Conservation (phyloP, 2,888 invertebrate genomes). For the Eumerus sabulonum region DNA sequence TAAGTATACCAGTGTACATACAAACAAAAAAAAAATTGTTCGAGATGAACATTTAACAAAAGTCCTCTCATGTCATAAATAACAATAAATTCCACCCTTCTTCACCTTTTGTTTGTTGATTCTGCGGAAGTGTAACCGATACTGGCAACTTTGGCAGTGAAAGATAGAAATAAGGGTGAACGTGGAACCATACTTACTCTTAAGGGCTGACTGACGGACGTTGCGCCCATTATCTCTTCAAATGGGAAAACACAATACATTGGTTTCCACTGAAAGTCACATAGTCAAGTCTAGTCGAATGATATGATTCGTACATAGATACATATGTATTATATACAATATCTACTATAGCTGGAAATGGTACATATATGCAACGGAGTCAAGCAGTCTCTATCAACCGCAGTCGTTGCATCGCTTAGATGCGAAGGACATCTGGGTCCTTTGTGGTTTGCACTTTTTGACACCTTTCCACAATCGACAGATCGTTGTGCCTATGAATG, state of each 20-base stretch:
- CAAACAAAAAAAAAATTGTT: neutral
- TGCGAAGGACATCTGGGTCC: conserved; percentile 63
- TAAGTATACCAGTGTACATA: too few relatives aligned
- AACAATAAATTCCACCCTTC: conserved; percentile 79
- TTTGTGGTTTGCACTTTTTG: conserved; percentile 68
- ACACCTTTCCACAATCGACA: conserved; percentile 59
- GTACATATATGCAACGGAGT: conserved; percentile 30
- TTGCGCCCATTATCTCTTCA: conserved; percentile 65
- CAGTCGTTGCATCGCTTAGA: conserved; percentile 28
- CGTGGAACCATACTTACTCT: conserved; percentile 59
- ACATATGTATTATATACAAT: too few relatives aligned
- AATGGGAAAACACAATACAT: conserved; percentile 55
- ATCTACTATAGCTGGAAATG: neutral
- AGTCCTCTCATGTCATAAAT: conserved; percentile 76
- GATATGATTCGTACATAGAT: conserved; percentile 29
- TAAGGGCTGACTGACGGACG: conserved; percentile 53
- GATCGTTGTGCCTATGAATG: conserved; percentile 47
- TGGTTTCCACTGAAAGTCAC: conserved; percentile 48
- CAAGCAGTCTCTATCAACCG: conserved; percentile 49
- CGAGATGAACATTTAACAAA: conserved; percentile 63
- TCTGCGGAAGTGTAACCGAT: conserved; percentile 64
- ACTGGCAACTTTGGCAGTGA: conserved; percentile 54
- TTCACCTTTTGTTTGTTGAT: conserved; percentile 73
- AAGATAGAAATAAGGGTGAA: conserved; percentile 65
- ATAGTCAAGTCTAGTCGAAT: conserved; percentile 20